phyloP scores from a whole-genome alignment of 2,797 vertebrate genomes.

The Sylvilagus floridanus region DNA sequence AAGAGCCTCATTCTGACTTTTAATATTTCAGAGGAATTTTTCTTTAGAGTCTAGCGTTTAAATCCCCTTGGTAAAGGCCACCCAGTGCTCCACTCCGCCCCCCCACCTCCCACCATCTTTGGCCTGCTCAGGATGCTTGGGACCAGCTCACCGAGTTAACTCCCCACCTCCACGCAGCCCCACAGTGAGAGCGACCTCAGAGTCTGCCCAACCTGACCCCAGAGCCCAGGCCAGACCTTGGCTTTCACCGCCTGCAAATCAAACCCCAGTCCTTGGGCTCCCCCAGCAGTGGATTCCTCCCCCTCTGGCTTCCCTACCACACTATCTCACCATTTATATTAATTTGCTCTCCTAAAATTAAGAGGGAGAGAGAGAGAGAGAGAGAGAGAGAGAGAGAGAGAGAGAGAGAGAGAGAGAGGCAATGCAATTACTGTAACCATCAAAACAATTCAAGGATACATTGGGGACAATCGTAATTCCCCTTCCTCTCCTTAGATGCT shows the following conservation, averaged over 20 bases:
- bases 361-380: no score
- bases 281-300: not conserved
- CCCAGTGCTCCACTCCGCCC: rapidly evolving
- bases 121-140: not conserved
- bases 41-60: not conserved
- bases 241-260: not conserved
- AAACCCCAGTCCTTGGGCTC: not conserved
- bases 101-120: not conserved
- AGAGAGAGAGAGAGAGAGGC: no score
- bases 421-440: not conserved
- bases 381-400: no score
- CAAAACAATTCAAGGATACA: not conserved
- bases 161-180: no score
- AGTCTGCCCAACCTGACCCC: no score
- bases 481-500: not conserved
- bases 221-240: not conserved
- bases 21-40: not conserved
- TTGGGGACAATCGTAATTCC: not conserved
- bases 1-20: not conserved
- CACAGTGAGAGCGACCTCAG: not conserved
- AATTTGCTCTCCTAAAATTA: not conserved
- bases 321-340: rapidly evolving
- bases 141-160: not conserved
- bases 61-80: not conserved
- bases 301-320: rapidly evolving